Conservation (phyloP, 2,113 vertebrate species). For the Ophthalmolycus amberensis region DNA sequence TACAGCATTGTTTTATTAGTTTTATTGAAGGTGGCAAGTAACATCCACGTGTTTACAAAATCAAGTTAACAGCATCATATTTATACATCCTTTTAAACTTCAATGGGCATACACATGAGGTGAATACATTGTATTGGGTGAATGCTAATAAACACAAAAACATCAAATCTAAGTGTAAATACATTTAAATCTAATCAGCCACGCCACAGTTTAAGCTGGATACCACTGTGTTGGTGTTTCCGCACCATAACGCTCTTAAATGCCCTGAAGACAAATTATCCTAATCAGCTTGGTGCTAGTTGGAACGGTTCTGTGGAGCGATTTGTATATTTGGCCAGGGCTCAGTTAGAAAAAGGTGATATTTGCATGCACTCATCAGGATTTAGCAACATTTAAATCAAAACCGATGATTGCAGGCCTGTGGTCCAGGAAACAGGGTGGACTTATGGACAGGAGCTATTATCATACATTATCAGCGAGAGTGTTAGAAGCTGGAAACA, state of each 20-base stretch:
- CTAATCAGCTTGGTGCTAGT: background rate
- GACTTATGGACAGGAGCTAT: constrained; percentile 17
- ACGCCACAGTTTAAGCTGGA: background rate
- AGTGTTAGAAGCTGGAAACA: constrained; percentile 37
- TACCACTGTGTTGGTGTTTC: background rate
- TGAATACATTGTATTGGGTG: background rate
- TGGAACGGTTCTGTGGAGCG: background rate
- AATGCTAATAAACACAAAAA: background rate
- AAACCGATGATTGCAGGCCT: background rate
- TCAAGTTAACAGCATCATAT: background rate
- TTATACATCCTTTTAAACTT: background rate
- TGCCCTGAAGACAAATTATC: background rate
- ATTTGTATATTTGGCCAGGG: background rate
- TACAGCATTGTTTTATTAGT: background rate
- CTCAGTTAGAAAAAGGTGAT: background rate
- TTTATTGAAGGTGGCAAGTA: constrained; percentile 8
- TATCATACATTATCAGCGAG: constrained; percentile 31
- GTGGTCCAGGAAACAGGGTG: constrained; percentile 5
- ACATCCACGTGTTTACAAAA: background rate
- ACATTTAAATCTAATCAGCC: constrained; percentile 11
- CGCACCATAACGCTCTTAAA: background rate
- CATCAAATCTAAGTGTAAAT: background rate
- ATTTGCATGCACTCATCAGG: background rate
- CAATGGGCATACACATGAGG: background rate
- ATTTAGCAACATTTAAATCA: background rate